A percentile compares a stretch with the other conserved stretches of the same genome.
Evolutionary conservation across 2,797 vertebrate genomes (phyloP).

Genomic region (Phylloscopus collybita): DNA sequence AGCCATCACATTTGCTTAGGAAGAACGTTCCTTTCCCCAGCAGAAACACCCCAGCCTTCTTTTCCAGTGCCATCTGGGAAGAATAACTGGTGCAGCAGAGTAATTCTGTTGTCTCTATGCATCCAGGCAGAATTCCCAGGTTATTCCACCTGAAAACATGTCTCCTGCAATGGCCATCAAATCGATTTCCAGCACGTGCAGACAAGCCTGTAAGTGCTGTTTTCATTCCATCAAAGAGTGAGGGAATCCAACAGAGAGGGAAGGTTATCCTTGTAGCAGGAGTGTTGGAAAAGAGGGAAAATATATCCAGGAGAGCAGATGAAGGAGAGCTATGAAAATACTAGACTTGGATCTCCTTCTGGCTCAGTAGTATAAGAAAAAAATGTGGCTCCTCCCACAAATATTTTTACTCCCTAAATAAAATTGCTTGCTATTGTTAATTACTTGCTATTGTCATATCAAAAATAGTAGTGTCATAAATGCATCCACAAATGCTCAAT

Average conservation of each 20-base stretch:
- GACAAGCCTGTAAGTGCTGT: neutral
- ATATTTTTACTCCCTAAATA: neutral
- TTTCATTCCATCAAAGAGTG: neutral
- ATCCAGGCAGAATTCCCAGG: conserved; percentile 1
- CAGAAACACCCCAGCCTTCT: neutral
- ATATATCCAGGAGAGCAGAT: neutral
- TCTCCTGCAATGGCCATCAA: conserved; percentile 28
- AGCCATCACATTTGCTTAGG: conserved; percentile 15
- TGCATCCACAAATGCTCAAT: neutral
- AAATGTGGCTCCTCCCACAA: neutral
- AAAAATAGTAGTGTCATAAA: neutral
- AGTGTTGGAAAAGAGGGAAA: neutral
- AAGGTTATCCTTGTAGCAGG: neutral
- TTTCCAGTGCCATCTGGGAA: conserved; percentile 21
- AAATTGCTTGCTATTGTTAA: neutral
- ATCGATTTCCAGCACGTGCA: neutral
- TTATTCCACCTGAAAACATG: conserved; percentile 5
- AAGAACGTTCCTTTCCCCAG: neutral
- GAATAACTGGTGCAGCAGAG: neutral
- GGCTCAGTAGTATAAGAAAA: neutral
- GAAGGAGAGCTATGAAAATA: neutral
- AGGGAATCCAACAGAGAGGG: neutral
- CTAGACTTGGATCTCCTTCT: neutral
- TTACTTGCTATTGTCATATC: neutral
- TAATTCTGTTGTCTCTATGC: neutral